Evolutionary conservation across 2,888 invertebrate genomes (phyloP).

Genomic region (Seira ritae): DNA sequence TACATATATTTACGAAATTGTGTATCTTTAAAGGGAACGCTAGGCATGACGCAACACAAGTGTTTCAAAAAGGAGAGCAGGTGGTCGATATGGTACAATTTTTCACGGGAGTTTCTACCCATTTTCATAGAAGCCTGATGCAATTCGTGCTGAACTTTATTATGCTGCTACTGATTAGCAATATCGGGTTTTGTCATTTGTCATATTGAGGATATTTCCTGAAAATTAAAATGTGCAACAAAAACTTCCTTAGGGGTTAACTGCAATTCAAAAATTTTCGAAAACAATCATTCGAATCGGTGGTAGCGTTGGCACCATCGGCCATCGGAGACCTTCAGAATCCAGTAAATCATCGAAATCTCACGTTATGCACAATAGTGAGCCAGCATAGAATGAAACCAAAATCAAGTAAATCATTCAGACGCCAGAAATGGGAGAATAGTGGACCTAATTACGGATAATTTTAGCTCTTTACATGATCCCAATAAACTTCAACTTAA

Average conservation of each 20-base stretch:
- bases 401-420: constrained; percentile 59
- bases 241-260: too few relatives aligned
- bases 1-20: background rate
- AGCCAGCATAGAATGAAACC: background rate
- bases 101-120: background rate
- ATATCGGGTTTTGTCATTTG: too few relatives aligned
- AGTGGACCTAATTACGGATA: constrained; percentile 61
- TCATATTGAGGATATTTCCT: too few relatives aligned
- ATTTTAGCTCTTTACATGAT: constrained; percentile 38
- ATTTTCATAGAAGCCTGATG: background rate
- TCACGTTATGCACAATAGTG: too few relatives aligned
- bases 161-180: too few relatives aligned
- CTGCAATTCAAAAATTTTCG: too few relatives aligned
- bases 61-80: background rate
- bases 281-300: too few relatives aligned
- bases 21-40: background rate
- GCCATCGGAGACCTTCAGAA: too few relatives aligned
- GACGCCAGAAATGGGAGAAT: constrained; percentile 54
- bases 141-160: too few relatives aligned
- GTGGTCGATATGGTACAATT: background rate
- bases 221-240: too few relatives aligned
- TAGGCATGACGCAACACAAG: background rate
- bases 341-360: background rate
- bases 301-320: too few relatives aligned
- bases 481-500: background rate